phyloP scores from a whole-genome alignment of 2,113 vertebrate genomes.

The Nesogale talazaci region DNA sequence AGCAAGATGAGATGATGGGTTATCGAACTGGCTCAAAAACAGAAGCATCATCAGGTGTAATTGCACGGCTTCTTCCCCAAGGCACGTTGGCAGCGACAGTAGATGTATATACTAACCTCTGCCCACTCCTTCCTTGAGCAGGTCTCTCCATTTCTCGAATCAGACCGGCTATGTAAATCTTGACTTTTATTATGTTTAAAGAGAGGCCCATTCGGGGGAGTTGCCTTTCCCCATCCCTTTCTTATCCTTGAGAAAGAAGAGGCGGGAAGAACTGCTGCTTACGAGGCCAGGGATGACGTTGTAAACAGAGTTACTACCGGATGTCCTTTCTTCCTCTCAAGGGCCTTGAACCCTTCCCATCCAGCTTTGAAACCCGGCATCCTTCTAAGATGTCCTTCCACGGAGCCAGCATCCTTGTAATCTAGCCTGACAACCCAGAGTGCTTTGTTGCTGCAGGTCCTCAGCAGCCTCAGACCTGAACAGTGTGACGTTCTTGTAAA shows the following conservation, averaged over 20 bases:
- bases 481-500: constrained; percentile 28
- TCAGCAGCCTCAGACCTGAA: neutral
- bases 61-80: constrained; percentile 11
- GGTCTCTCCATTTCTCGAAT: constrained; percentile 70
- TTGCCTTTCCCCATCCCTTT: neutral
- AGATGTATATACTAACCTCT: neutral
- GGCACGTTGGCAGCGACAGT: neutral
- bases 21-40: constrained; percentile 11
- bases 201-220: neutral
- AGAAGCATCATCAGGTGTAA: constrained; percentile 29
- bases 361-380: neutral
- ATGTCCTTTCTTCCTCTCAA: neutral
- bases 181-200: neutral
- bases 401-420: neutral
- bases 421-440: neutral
- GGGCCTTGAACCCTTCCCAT: neutral
- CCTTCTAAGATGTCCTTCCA: neutral
- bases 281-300: neutral
- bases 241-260: constrained; percentile 31
- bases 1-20: constrained; percentile 29
- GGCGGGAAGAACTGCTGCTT: neutral
- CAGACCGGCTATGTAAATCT: constrained; percentile 34
- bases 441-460: neutral
- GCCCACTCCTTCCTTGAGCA: constrained; percentile 63
- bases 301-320: neutral